phyloP scores from a whole-genome alignment of 2,888 invertebrate genomes.

The Tetropium fuscum region DNA sequence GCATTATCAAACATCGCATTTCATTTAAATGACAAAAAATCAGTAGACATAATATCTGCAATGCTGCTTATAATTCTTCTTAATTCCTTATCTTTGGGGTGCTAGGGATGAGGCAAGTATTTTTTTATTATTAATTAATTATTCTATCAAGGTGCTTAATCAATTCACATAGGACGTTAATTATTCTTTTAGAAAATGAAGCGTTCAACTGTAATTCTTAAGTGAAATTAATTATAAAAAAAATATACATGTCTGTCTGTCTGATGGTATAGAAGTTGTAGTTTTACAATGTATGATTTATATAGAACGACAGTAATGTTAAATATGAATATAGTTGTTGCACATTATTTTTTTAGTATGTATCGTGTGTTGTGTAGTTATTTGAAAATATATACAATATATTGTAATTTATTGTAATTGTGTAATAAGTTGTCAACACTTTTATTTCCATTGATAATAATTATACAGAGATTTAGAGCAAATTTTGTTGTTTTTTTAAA shows the following conservation, averaged over 20 bases:
- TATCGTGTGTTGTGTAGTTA: slow-evolving; percentile 27
- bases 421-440: slow-evolving; percentile 20
- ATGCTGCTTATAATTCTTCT: too few species aligned
- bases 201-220: not conserved
- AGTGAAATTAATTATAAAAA: not conserved
- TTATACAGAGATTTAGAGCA: not conserved
- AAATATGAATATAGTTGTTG: slow-evolving; percentile 12
- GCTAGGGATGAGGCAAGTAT: too few species aligned
- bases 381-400: slow-evolving; percentile 16
- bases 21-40: too few species aligned
- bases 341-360: slow-evolving; percentile 31
- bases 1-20: too few species aligned
- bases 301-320: slow-evolving; percentile 5
- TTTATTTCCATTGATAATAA: slow-evolving; percentile 11
- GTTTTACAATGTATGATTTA: not conserved
- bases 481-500: not conserved
- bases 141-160: too few species aligned
- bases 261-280: slow-evolving; percentile 10
- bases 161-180: too few species aligned
- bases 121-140: too few species aligned
- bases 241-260: slow-evolving; percentile 7
- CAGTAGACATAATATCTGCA: too few species aligned
- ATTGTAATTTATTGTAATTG: slow-evolving; percentile 27
- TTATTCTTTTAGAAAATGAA: too few species aligned
- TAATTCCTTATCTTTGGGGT: too few species aligned